Conservation (phyloP, 2,797 vertebrate species). For the Serranus cabrilla region DNA sequence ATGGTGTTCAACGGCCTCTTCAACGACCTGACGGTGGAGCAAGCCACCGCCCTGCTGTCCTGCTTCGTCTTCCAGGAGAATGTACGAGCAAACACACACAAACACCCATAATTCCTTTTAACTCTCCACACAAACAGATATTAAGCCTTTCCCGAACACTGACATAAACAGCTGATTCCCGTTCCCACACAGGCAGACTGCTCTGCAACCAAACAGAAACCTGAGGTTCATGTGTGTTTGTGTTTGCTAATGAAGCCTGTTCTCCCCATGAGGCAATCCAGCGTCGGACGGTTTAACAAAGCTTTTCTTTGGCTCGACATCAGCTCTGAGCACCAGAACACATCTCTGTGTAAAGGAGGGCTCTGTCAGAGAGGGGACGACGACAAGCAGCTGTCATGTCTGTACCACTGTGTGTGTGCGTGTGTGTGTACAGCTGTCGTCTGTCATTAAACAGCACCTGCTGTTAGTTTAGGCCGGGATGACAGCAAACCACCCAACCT, state of each 20-base stretch:
- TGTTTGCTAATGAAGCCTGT: conserved; percentile 47
- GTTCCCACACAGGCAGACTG: conserved; percentile 27
- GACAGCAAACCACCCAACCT: neutral
- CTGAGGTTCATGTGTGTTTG: conserved; percentile 48
- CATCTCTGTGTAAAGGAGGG: neutral
- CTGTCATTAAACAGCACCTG: conserved; percentile 46
- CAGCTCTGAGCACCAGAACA: conserved; percentile 5
- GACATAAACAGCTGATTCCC: conserved; percentile 35
- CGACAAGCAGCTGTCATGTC: conserved; percentile 19
- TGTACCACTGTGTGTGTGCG: conserved; percentile 1
- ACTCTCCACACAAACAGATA: conserved; percentile 33
- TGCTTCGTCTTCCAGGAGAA: conserved; percentile 99
- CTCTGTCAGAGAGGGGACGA: neutral
- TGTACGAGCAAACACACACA: conserved; percentile 81
- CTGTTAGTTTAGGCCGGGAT: conserved; percentile 17
- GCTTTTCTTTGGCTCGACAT: conserved; percentile 52
- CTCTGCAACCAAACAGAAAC: conserved; percentile 55
- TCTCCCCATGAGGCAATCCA: conserved; percentile 32
- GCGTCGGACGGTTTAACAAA: conserved; percentile 34
- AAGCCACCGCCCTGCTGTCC: conserved; percentile 95
- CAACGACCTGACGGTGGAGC: conserved; percentile 95
- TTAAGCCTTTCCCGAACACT: neutral
- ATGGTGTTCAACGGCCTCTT: conserved; percentile 99
- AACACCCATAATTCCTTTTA: conserved; percentile 8
- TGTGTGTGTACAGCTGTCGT: conserved; percentile 29